These are phyloP conservation scores for Tenthredo mesomela DNA, from an alignment of 2,888 invertebrate species.

Conservation along the genomic window DNA sequence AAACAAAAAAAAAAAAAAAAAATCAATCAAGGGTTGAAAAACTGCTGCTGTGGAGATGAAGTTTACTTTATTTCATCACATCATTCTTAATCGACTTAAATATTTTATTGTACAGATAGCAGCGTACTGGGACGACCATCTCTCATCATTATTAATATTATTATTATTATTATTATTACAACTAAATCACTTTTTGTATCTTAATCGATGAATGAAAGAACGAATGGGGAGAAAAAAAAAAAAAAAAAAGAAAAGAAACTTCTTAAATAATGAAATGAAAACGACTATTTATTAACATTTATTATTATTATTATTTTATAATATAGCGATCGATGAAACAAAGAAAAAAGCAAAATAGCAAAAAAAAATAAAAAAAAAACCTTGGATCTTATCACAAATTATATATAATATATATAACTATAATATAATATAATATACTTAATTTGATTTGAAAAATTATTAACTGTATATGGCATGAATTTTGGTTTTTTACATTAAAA, in stretches of 20 bases:
- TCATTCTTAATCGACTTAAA: background rate
- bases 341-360: too few relatives aligned
- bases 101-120: background rate
- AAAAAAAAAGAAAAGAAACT: background rate
- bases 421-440: background rate
- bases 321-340: background rate
- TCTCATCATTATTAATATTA: background rate
- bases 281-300: slow-evolving; percentile 11
- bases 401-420: background rate
- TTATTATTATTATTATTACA: background rate
- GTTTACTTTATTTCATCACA: background rate
- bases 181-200: slow-evolving; percentile 48
- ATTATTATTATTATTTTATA: background rate
- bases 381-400: background rate
- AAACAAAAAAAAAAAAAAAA: background rate
- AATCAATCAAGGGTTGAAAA: slow-evolving; percentile 28
- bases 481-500: slow-evolving; percentile 14
- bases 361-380: too few relatives aligned
- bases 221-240: background rate
- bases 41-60: background rate
- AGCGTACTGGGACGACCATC: background rate
- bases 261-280: background rate
- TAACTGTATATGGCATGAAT: background rate
- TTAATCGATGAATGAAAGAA: background rate
- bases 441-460: background rate